These are phyloP conservation scores for Chaetophractus vellerosus DNA, from an alignment of 2,797 vertebrate genomes.

Conservation along the genomic window DNA sequence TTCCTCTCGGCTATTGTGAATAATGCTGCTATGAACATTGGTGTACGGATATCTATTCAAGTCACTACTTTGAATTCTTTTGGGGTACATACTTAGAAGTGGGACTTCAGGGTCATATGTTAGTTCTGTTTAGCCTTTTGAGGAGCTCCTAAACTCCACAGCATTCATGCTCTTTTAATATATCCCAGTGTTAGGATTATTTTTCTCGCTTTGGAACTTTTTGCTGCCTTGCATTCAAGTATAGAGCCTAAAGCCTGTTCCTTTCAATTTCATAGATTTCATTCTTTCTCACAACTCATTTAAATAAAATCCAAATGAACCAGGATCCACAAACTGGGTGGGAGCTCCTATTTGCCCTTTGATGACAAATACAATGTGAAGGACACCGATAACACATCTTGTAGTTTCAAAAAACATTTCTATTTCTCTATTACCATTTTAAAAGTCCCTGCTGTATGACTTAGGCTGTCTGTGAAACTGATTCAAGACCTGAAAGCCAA, in stretches of 20 bases:
- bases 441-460: background rate
- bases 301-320: background rate
- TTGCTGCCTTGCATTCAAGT: background rate
- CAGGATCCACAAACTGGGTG: background rate
- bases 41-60: too few species aligned
- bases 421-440: background rate
- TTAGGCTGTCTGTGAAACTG: background rate
- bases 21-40: too few species aligned
- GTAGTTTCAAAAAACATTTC: slow-evolving; percentile 17
- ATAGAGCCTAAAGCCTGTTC: background rate
- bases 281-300: background rate
- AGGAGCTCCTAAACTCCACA: too few species aligned
- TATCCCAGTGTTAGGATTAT: background rate
- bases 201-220: background rate
- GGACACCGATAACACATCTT: background rate
- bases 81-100: too few species aligned
- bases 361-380: background rate
- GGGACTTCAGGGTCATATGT: too few species aligned
- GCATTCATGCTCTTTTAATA: background rate
- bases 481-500: background rate
- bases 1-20: too few species aligned
- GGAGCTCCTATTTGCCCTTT: background rate
- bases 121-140: too few species aligned
- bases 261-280: background rate
- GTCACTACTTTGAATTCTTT: too few species aligned